Conservation (phyloP, 1,140 invertebrate genomes). For the Ericerus pela region DNA sequence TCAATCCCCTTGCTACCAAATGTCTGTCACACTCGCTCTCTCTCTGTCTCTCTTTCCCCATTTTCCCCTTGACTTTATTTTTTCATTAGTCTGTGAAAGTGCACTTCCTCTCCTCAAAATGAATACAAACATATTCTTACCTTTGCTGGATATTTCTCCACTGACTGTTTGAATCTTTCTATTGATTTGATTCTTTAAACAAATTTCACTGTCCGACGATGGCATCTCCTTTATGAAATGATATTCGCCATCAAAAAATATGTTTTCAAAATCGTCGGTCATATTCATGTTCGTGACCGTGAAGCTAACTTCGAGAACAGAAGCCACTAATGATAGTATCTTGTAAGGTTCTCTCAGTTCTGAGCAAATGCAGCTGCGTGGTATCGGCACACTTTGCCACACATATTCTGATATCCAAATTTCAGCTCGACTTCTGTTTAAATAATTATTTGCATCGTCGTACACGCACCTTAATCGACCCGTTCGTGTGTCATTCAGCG, state of each 20-base stretch:
- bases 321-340: constrained; percentile 44
- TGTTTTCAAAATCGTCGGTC: constrained; percentile 62
- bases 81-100: too few species aligned
- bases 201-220: constrained; percentile 34
- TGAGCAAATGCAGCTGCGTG: constrained; percentile 57
- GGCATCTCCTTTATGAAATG: constrained; percentile 20
- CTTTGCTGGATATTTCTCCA: constrained; percentile 44
- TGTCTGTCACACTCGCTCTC: too few species aligned
- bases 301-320: constrained; percentile 53
- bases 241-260: constrained; percentile 52
- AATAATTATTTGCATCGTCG: constrained; percentile 20
- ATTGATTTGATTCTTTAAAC: constrained; percentile 43
- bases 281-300: constrained; percentile 62
- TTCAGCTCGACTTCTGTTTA: constrained; percentile 33
- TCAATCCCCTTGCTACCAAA: too few species aligned
- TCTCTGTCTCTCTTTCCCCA: too few species aligned
- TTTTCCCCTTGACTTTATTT: too few species aligned
- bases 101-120: too few species aligned
- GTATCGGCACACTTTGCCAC: constrained; percentile 49
- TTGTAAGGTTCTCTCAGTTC: constrained; percentile 44
- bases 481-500: constrained; percentile 45
- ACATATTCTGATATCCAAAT: constrained; percentile 55
- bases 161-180: constrained; percentile 48
- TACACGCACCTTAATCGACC: constrained; percentile 46
- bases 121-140: too few species aligned